A percentile compares a stretch with the other conserved stretches of the same genome.
These are phyloP conservation scores for Perccottus glenii DNA, from an alignment of 2,113 vertebrate species.

Conservation along the genomic window DNA sequence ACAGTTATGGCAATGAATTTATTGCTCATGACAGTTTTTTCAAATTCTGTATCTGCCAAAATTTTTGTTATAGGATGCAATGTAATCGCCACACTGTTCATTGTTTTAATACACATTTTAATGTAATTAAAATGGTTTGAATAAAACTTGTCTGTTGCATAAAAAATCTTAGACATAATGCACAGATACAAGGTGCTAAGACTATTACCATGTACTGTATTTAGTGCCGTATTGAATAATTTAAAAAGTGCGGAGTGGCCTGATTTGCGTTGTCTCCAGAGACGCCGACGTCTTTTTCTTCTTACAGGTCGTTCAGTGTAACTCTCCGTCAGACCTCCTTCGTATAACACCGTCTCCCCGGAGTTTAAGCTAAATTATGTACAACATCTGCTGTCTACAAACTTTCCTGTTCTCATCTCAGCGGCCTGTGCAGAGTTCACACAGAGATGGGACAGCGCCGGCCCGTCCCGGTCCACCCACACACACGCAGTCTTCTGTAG, in stretches of 20 bases:
- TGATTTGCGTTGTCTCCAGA: neutral
- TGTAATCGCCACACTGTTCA: no score
- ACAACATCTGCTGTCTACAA: conserved; percentile 14
- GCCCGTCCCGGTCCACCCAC: conserved; percentile 40
- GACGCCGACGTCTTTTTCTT: conserved; percentile 23
- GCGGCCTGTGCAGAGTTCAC: conserved; percentile 30
- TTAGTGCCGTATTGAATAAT: no score
- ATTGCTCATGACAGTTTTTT: no score
- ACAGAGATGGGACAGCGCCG: conserved; percentile 19
- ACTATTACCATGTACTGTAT: no score
- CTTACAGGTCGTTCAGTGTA: conserved; percentile 16
- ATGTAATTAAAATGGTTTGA: no score
- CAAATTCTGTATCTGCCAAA: no score
- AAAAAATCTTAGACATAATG: no score
- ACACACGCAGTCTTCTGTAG: conserved; percentile 35
- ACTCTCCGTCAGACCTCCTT: conserved; percentile 12
- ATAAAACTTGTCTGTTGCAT: no score
- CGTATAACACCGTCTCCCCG: conserved; percentile 21
- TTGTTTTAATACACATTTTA: no score
- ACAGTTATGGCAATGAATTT: no score
- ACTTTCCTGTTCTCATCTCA: conserved; percentile 4
- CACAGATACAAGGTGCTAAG: no score
- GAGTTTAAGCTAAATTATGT: conserved; percentile 27
- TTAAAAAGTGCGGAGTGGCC: neutral
- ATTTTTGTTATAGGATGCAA: no score